phyloP scores from a whole-genome alignment of 1,140 invertebrate species.

The Babylonia areolata region DNA sequence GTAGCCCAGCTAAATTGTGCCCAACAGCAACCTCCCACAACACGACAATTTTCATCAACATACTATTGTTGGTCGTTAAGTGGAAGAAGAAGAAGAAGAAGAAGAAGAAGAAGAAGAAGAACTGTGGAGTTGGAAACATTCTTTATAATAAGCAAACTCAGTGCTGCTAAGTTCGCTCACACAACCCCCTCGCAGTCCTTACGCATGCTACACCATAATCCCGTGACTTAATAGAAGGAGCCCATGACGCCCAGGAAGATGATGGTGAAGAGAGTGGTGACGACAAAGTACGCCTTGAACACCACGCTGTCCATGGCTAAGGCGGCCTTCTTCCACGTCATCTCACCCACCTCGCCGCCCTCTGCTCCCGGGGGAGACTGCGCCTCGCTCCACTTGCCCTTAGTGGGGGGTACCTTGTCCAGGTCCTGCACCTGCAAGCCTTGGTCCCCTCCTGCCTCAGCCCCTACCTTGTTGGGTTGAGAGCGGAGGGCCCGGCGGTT shows the following conservation, averaged over 20 bases:
- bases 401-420: background rate
- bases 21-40: no score
- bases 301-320: constrained; percentile 21
- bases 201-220: background rate
- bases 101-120: no score
- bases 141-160: no score
- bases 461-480: background rate
- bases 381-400: background rate
- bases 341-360: background rate
- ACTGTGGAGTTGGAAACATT: no score
- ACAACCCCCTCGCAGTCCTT: no score
- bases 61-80: no score
- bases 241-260: constrained; percentile 14
- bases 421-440: background rate
- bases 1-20: no score
- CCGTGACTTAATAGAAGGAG: background rate
- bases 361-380: background rate
- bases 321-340: constrained; percentile 35
- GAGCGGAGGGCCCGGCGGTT: background rate
- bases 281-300: constrained; percentile 24
- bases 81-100: no score
- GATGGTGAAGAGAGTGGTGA: constrained; percentile 21
- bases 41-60: no score
- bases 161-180: no score
- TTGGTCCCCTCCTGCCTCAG: background rate